Evolutionary conservation across 2,888 invertebrate species (phyloP), one percentile per base, ranked within the genome.

Genomic region (Lasioglossum vierecki): DNA sequence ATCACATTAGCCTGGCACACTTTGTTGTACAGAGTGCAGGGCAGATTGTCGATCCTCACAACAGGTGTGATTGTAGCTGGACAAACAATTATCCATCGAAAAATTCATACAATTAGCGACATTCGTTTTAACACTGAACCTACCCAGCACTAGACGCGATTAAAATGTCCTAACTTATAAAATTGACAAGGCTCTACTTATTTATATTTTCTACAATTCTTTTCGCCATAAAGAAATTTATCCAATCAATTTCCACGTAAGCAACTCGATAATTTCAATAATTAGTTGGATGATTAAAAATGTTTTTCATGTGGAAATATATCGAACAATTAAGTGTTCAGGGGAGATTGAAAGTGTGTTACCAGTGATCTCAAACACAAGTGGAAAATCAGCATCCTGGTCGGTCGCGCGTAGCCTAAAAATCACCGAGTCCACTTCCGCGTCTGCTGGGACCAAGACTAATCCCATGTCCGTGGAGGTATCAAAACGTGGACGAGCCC

Each of bases 1-100:
- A 98, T 96, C 91, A 98, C 97, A 95, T 98, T 98, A 81, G 98
- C 98, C 95, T 98, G 98, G 95, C 98, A 98, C 92, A 98, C 97
- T 77, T 98, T 98, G 95, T 98, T 98, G 95, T 98, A 98, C 89
- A 97, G 96, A 83, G 97, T 97, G 95, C 98, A 98, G 74, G 98
- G 98, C 83, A 98, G 96, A 90, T 97, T 97, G 94, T 98, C 97
- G 88, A 98, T 96, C 91, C 97, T 96, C 88, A 98, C 97, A 93
- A 98, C 97, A 82, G 97, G 97, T 87, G 97, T 97, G 90, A 98
- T 97, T 93, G 97, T 97, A 92, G 96, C 97, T 95, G 83, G 41
- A 82, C 57, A 49, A 78, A 78, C 49, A 46, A 68, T 60, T 26
- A 26, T 26, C 26, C 22, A 13, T 5, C 13, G 9, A 60, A 57